Percentiles rank a stretch among this genome's conserved stretches.
phyloP scores from a whole-genome alignment of 2,888 invertebrate species.

The Tillus elongatus region DNA sequence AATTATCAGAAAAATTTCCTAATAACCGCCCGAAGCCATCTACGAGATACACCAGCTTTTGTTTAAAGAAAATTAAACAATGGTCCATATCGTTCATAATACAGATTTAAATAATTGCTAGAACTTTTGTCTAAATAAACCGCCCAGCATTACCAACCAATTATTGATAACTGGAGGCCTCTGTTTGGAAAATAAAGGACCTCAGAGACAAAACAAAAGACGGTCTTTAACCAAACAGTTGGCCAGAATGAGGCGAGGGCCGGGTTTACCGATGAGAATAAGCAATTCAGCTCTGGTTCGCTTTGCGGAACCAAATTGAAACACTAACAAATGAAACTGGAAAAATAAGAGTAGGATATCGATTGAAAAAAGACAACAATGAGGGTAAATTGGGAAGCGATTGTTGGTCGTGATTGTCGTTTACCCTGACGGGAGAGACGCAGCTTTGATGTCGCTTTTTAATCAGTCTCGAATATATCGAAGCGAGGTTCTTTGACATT shows the following conservation, averaged over 20 bases:
- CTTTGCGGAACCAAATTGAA: conserved; percentile 33
- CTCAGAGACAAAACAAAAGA: conserved; percentile 33
- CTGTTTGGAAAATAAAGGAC: conserved; percentile 34
- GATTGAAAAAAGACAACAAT: conserved; percentile 43
- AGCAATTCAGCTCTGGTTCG: conserved; percentile 26
- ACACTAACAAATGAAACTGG: conserved; percentile 38
- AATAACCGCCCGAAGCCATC: no score
- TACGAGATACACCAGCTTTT: no score
- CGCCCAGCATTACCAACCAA: no score
- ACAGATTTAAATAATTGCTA: no score
- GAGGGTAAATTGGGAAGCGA: conserved; percentile 41
- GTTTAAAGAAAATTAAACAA: no score
- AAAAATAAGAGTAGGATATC: conserved; percentile 37
- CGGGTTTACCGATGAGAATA: conserved; percentile 16
- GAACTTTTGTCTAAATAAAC: no score
- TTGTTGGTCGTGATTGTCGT: conserved; percentile 43
- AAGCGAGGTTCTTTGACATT: conserved; percentile 41
- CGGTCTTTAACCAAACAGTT: conserved; percentile 28
- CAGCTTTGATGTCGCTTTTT: conserved; percentile 42
- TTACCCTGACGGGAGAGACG: conserved; percentile 35
- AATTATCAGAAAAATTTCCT: no score
- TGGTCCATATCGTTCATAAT: no score
- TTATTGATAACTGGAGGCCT: conserved; percentile 34
- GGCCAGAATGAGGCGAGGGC: conserved; percentile 20
- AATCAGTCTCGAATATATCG: conserved; percentile 40